A percentile compares a stretch with the other conserved stretches of the same genome.
phyloP scores from a whole-genome alignment of 2,888 invertebrate genomes.

The Blomia tropicalis region DNA sequence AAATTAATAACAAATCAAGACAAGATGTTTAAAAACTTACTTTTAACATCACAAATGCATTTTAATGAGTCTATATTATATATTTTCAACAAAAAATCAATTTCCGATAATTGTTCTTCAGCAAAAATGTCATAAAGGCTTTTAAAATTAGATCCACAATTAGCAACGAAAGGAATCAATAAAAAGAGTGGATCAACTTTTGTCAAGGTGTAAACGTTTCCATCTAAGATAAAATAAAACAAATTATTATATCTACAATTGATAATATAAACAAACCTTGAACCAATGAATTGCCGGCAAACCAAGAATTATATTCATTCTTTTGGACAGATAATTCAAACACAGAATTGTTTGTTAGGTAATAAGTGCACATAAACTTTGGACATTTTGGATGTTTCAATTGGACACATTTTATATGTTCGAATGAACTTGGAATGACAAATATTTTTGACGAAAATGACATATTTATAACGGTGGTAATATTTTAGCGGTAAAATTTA shows the following conservation, averaged over 20 bases:
- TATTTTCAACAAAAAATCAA: conserved; percentile 1
- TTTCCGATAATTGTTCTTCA: neutral
- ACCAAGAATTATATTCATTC: conserved; percentile 5
- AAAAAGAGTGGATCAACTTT: conserved; percentile 16
- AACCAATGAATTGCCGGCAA: neutral
- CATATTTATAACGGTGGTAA: neutral
- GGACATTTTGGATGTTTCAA: conserved; percentile 7
- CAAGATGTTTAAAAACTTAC: too few species aligned
- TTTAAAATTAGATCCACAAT: too few species aligned
- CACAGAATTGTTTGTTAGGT: neutral
- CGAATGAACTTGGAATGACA: neutral
- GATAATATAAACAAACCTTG: neutral
- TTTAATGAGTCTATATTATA: conserved; percentile 10
- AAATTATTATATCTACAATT: neutral
- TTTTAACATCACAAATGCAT: conserved; percentile 18
- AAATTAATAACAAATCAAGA: too few species aligned
- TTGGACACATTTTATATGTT: neutral
- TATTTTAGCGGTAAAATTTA: neutral
- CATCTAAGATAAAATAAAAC: too few species aligned
- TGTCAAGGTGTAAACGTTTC: conserved; percentile 12
- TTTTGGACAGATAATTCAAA: neutral
- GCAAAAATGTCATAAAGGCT: conserved; percentile 11
- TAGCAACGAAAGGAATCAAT: conserved; percentile 12
- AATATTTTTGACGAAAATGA: conserved; percentile 12
- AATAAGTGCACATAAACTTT: neutral